These are phyloP conservation scores for Diprion similis DNA, from an alignment of 1,140 invertebrate genomes.

Conservation along the genomic window DNA sequence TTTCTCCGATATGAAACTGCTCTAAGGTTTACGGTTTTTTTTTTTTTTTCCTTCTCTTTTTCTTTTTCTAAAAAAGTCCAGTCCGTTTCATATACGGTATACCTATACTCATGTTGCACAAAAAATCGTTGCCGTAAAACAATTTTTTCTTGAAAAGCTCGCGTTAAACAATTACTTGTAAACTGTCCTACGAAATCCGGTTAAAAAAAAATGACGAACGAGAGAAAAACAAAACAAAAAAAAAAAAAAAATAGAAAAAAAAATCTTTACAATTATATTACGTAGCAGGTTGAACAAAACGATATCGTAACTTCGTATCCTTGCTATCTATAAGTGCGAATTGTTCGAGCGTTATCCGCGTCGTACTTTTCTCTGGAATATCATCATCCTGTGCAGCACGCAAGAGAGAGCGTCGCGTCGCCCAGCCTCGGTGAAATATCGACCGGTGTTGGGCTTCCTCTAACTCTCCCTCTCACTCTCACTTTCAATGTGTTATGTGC, in stretches of 20 bases:
- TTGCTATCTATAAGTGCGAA: no score
- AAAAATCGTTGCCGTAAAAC: no score
- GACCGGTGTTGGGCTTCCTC: constrained; percentile 43
- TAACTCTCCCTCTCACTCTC: constrained; percentile 20
- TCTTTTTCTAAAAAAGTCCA: no score
- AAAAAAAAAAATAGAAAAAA: neutral
- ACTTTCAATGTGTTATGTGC: constrained; percentile 25
- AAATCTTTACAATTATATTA: neutral
- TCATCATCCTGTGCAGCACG: no score
- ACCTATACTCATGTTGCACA: no score
- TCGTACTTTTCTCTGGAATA: neutral
- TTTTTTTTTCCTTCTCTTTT: no score
- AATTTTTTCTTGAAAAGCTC: no score
- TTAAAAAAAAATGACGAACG: neutral
- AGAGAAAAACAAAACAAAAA: neutral
- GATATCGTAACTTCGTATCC: neutral
- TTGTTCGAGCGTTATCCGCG: neutral
- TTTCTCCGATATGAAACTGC: no score
- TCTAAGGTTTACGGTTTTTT: no score
- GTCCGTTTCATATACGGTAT: no score
- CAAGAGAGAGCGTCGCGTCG: constrained; percentile 24
- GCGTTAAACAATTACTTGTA: neutral
- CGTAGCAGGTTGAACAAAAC: neutral
- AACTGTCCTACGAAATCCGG: neutral
- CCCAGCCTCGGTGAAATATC: constrained; percentile 48